A percentile compares a stretch with the other conserved stretches of the same genome.
phyloP scores from a whole-genome alignment of 2,888 invertebrate genomes.

The Cremastinae sp. region DNA sequence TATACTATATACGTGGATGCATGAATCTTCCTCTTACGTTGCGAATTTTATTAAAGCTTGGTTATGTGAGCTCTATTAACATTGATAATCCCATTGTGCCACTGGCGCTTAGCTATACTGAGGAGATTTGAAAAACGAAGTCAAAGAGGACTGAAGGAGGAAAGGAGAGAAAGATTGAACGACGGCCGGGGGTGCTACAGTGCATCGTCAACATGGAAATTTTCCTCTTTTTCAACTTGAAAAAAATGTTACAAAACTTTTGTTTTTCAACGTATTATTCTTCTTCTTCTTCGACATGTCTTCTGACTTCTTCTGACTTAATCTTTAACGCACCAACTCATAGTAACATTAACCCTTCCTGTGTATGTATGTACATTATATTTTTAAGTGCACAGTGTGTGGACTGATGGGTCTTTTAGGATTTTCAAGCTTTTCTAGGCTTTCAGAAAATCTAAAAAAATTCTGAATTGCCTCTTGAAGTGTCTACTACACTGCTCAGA shows the following conservation, averaged over 20 bases:
- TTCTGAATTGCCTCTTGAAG: no score
- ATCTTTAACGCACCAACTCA: no score
- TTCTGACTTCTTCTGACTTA: no score
- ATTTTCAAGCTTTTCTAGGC: no score
- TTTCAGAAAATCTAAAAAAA: no score
- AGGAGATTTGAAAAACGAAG: background rate
- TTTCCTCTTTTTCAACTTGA: slow-evolving; percentile 10
- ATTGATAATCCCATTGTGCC: slow-evolving; percentile 48
- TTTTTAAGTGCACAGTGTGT: no score
- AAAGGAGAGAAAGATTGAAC: slow-evolving; percentile 21
- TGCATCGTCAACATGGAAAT: slow-evolving; percentile 44
- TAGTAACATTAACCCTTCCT: no score
- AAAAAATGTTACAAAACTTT: slow-evolving; percentile 5
- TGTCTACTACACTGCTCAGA: no score
- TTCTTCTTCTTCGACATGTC: no score
- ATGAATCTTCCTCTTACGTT: slow-evolving; percentile 17
- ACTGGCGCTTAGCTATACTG: slow-evolving; percentile 8
- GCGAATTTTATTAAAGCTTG: slow-evolving; percentile 42
- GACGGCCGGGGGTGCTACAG: slow-evolving; percentile 30
- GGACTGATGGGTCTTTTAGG: no score
- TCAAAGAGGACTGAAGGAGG: slow-evolving; percentile 5
- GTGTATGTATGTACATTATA: no score
- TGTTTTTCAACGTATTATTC: slow-evolving; percentile 12
- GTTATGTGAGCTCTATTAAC: slow-evolving; percentile 12
- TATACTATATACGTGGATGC: background rate